Evolutionary conservation across 2,113 vertebrate species (phyloP), one percentile per base, ranked within the genome.

Genomic region (Odontophorus gujanensis): DNA sequence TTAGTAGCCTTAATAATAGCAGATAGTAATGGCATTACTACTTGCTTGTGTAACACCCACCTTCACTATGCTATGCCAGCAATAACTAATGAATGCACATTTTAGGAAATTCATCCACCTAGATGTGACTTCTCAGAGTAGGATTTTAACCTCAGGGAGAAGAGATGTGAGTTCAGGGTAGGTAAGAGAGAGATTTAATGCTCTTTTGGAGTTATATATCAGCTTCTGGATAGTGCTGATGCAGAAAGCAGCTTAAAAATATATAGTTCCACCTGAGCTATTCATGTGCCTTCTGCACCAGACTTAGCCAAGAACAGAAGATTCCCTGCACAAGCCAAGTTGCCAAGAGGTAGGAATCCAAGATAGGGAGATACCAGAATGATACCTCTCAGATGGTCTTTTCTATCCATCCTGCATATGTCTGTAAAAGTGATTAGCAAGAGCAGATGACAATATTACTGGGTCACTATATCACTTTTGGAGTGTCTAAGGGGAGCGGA

Each of bases 181-280:
- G 22, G 16, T 81, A 22, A 51, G 63, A 67, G 59, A 90, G 43
- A 90, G 48, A 92, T 82, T 26, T 81, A 32, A 78, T 68, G 45
- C 6, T 72, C 15, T 71, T 80, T 48, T 50, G 19, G 78, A 92
- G n/a, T 55, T 83, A 75, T 11, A 50, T 32, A 80, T 75, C 21
- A 58, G 19, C 42, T 74, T 83, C 43, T 72, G 85, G 34, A 72
- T 89, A 80, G 66, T 89, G 42, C 45, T 81, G n/a, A 90, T 84
- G 66, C 32, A 92, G 69, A 87, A 95, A 65, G 42, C 32, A 48
- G 25, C 86, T 91, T 93, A 65, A 89, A 93, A 91, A 76, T 80
- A 89, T 58, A 10, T 74, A 32, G 80, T 85, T 90, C 82, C 61
- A 94, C 93, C 68, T 90, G 65, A 82, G 34, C 38, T 76, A 11